Conservation (phyloP, 2,113 vertebrate genomes). For the Semicossyphus pulcher region DNA sequence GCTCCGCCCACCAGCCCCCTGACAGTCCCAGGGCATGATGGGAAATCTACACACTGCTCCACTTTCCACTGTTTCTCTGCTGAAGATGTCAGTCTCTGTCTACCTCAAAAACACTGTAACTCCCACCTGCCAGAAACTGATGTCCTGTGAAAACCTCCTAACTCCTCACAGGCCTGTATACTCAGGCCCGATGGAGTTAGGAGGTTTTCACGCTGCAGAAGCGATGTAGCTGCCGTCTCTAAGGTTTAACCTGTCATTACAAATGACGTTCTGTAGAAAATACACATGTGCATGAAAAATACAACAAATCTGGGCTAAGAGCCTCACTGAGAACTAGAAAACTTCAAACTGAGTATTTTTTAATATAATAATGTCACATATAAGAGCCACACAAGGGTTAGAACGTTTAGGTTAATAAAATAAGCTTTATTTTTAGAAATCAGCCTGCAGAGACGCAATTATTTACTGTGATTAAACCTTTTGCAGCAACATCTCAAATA, state of each 20-base stretch:
- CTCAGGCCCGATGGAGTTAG: neutral
- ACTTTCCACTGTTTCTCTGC: conserved; percentile 47
- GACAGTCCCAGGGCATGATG: conserved; percentile 49
- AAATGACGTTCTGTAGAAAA: neutral
- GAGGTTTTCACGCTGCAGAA: conserved; percentile 25
- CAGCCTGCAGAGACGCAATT: no score
- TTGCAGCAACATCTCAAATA: no score
- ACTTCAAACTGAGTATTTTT: neutral
- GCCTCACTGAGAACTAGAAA: conserved; percentile 31
- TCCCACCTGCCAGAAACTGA: conserved; percentile 21
- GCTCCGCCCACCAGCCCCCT: conserved; percentile 32
- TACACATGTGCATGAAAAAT: neutral
- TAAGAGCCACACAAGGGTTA: no score
- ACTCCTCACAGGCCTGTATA: neutral
- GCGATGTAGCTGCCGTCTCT: conserved; percentile 5
- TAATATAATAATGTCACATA: no score
- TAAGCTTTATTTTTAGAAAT: no score
- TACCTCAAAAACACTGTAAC: conserved; percentile 33
- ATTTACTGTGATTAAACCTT: no score
- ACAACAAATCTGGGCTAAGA: neutral
- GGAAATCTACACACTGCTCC: conserved; percentile 47
- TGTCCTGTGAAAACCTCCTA: conserved; percentile 40
- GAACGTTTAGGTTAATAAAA: no score
- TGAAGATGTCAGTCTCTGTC: conserved; percentile 58
- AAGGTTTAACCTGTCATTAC: neutral